Evolutionary conservation across 2,888 invertebrate genomes (phyloP), one percentile per base, ranked within the genome.

Genomic region (Allygus modestus): DNA sequence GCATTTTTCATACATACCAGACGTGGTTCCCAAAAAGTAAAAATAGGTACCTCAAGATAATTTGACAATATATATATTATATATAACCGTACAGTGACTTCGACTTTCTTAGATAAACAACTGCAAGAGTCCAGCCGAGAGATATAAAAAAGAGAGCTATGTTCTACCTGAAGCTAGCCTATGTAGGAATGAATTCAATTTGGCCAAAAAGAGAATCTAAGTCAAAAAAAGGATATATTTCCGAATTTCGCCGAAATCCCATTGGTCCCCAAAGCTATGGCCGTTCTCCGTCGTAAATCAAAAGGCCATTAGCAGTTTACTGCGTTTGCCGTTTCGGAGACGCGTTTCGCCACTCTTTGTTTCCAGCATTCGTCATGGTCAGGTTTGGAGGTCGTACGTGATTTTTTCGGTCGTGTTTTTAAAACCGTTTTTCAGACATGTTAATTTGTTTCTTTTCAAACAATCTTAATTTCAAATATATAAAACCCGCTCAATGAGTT

Each of bases 381-480:
- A 65, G 65, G 65, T 65, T 17, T 65, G 65, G 65, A 65, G 65
- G 65, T 65, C 65, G 65, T 28, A 28, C 65, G 65, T 65, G 65
- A 65, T 65, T 28, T 65, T 31, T 65, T 17, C 12, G 17, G 26
- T 4, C 31, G 28, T 12, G n/a, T 65, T 65, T 58, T 31, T 28
- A 65, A 65, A 65, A 65, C 31, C 28, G 58, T 65, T 28, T 31
- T 54, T 58, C n/a, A 28, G 65, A 65, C 65, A 65, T 65, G 65
- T 26, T 65, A 65, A 65, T 65, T 65, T 65, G 20, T n/a, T 58
- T 23, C 23, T 23, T 58, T 58, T 58, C 20, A 58, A 23, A 58
- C 58, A 2, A 20, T 7, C 12, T 58, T 20, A 58, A 4, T 23
- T 58, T 37, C 9, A 7, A 37, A 37, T 9, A 9, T 4, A 37